Conservation (phyloP, 2,888 invertebrate species). For the Epistrophe grossulariae region DNA sequence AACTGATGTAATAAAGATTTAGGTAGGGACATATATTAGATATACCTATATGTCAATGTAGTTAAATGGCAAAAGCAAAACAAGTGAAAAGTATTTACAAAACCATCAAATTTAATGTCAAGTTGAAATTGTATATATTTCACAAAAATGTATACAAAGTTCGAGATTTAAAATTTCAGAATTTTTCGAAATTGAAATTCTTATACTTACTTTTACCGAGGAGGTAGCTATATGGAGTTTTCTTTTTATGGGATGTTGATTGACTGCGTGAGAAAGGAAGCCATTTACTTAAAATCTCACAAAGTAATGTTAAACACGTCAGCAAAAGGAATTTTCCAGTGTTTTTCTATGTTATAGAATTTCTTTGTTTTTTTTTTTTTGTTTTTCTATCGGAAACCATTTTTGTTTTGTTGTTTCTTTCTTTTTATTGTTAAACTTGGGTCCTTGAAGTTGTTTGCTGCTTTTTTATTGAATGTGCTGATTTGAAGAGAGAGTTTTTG, state of each 20-base stretch:
- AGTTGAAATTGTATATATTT: not conserved
- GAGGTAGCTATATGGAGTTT: not conserved
- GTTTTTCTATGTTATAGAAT: not conserved
- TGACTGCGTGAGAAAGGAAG: not conserved
- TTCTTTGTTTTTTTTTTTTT: not conserved
- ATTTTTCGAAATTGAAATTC: not conserved
- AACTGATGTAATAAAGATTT: too few relatives aligned
- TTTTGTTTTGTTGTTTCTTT: not conserved
- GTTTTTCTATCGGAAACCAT: not conserved
- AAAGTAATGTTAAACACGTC: conserved; percentile 7
- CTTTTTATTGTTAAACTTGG: not conserved
- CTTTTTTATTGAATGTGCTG: not conserved
- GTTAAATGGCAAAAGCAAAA: not conserved
- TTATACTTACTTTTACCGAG: not conserved
- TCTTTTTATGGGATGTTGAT: not conserved
- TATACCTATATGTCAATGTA: not conserved
- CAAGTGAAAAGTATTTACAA: not conserved
- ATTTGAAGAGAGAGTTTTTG: not conserved
- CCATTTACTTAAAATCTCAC: conserved; percentile 1
- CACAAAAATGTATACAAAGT: not conserved
- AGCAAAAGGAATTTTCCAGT: not conserved
- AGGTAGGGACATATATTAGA: too few relatives aligned
- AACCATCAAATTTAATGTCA: not conserved
- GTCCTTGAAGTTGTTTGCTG: not conserved
- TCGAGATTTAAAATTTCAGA: not conserved